Evolutionary conservation across 2,888 invertebrate species (phyloP), one percentile per base, ranked within the genome.

Genomic region (Autographa pulchrina): DNA sequence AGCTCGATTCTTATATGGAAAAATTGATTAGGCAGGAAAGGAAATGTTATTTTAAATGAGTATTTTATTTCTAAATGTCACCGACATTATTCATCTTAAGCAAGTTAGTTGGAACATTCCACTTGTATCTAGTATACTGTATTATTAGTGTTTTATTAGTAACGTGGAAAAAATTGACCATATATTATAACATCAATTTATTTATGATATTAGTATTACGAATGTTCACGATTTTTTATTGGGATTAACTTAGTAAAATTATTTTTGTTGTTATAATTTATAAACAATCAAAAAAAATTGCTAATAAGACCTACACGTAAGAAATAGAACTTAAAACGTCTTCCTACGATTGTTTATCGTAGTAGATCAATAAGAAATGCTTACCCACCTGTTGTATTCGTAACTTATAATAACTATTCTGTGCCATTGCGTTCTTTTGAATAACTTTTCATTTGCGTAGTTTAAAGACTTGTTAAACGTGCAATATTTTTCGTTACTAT

Each of bases 351-450:
- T 82, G 75, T 80, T 80, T 84, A 83, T 69, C 61, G 84, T 86
- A 86, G 81, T 80, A 71, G 78, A 74, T 75, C 75, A 75, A 85
- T 48, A 81, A 78, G 84, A 81, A 74, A 85, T 86, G 74, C 84
- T 88, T 88, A 82, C 93, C 93, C 93, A 93, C 93, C 93, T 90
- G 79, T 83, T 82, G 80, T 77, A 80, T 75, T 81, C 84, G 74
- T 67, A 61, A 60, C 56, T 87, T 86, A 74, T 83, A 74, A 62
- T 67, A 48, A 86, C 80, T 88, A 86, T 83, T 80, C 81, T 89
- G 93, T 93, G 93, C 93, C 92, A 93, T 93, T 89, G 77, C 70
- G 82, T 65, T 72, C 70, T 70, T 69, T 66, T 63, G 32, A n/a
- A 25, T 72, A 59, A 13, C 70, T 58, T 73, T 62, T 71, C 54